These are phyloP conservation scores for Siphamia tubifer DNA, from an alignment of 2,113 vertebrate genomes.

Conservation along the genomic window DNA sequence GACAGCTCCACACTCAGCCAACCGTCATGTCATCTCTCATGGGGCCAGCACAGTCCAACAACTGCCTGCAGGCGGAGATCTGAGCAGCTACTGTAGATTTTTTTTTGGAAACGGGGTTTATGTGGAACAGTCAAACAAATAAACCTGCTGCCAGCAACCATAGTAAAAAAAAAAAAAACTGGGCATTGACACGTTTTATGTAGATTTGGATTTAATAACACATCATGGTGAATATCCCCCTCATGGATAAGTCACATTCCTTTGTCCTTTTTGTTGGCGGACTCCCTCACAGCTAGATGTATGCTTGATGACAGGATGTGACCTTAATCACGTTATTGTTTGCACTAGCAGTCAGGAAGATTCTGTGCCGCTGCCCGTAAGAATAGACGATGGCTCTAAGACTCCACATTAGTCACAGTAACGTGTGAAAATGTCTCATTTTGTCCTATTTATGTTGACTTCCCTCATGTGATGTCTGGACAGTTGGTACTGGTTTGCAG, in stretches of 20 bases:
- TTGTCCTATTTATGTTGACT: conserved; percentile 14
- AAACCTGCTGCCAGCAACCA: no score
- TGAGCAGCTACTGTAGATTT: not conserved
- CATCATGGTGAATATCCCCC: not conserved
- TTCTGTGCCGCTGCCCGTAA: not conserved
- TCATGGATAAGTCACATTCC: not conserved
- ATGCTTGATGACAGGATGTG: conserved; percentile 24
- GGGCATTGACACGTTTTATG: not conserved
- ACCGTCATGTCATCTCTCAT: conserved; percentile 42
- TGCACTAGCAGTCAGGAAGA: not conserved
- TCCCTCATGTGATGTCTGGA: conserved; percentile 17
- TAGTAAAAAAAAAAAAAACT: not conserved
- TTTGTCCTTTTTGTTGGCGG: not conserved
- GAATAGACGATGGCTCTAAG: not conserved
- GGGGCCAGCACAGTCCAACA: conserved; percentile 6
- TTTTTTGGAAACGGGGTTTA: not conserved
- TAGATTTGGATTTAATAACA: not conserved
- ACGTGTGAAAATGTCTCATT: conserved; percentile 15
- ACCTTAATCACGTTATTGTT: not conserved
- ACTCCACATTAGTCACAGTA: conserved; percentile 26
- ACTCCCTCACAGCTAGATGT: not conserved
- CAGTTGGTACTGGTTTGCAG: not conserved
- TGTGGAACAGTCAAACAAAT: not conserved
- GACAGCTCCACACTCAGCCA: conserved; percentile 47
- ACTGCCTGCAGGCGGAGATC: conserved; percentile 12